A percentile compares a stretch with the other conserved stretches of the same genome.
Conservation (phyloP, 1,140 invertebrate genomes). For the Harlomillsia oculata region DNA sequence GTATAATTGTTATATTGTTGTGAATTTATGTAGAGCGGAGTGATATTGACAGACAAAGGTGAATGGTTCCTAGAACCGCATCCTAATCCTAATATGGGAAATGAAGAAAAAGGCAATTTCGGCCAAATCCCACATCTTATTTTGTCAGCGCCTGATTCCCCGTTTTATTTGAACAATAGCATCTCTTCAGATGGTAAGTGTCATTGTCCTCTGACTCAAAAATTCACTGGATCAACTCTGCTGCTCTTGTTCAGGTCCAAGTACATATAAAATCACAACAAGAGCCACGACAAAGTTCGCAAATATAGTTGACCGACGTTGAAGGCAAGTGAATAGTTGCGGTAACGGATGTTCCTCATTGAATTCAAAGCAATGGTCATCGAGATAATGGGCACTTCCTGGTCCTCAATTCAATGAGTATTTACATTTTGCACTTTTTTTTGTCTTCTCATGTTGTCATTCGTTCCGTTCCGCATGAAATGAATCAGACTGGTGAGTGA, state of each 20-base stretch:
- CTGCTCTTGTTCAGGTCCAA: not conserved
- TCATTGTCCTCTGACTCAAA: not conserved
- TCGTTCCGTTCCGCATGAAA: no score
- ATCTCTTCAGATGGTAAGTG: slow-evolving; percentile 6
- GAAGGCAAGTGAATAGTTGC: not conserved
- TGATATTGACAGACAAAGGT: slow-evolving; percentile 19
- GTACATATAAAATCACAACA: not conserved
- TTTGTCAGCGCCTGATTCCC: not conserved
- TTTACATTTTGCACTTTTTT: no score
- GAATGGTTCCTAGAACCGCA: slow-evolving; percentile 20
- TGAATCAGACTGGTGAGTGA: no score
- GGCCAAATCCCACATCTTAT: not conserved
- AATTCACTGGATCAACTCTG: not conserved
- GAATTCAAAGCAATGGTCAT: not conserved
- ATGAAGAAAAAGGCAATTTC: not conserved
- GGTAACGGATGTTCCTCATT: not conserved
- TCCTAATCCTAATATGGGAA: not conserved
- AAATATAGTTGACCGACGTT: not conserved
- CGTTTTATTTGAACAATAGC: not conserved
- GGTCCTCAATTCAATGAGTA: no score
- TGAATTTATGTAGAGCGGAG: slow-evolving; percentile 10
- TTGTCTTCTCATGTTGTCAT: no score
- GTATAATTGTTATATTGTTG: not conserved
- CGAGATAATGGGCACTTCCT: no score
- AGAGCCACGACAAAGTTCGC: not conserved